These are phyloP conservation scores for Strigops habroptila DNA, from an alignment of 2,113 vertebrate species.

Conservation along the genomic window DNA sequence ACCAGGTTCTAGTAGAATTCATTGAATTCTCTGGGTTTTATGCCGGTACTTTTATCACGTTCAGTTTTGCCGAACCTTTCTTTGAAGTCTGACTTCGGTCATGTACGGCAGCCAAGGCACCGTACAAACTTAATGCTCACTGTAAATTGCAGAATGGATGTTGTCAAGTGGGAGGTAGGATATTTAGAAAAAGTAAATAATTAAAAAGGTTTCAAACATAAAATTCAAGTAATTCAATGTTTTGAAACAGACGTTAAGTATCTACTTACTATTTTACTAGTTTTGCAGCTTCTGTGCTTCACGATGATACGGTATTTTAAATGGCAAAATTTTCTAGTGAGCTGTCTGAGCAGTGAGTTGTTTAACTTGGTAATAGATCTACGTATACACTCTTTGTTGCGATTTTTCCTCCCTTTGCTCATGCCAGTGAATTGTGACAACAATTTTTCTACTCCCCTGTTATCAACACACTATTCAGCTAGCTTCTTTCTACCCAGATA, in stretches of 20 bases:
- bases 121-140: neutral
- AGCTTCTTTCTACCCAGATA: neutral
- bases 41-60: neutral
- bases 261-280: neutral
- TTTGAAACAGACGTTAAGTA: neutral
- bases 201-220: neutral
- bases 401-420: neutral
- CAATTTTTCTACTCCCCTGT: constrained; percentile 16
- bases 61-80: neutral
- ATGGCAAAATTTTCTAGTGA: constrained; percentile 20
- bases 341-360: constrained; percentile 12
- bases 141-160: neutral
- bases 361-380: neutral
- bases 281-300: neutral
- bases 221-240: neutral
- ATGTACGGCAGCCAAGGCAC: neutral
- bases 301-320: neutral
- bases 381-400: neutral
- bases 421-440: neutral
- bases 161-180: neutral
- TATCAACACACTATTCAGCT: constrained; percentile 6
- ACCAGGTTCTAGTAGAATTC: neutral
- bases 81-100: neutral
- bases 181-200: neutral
- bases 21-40: neutral